Evolutionary conservation across 2,888 invertebrate species (phyloP).

Genomic region (Polydrusus tereticollis): DNA sequence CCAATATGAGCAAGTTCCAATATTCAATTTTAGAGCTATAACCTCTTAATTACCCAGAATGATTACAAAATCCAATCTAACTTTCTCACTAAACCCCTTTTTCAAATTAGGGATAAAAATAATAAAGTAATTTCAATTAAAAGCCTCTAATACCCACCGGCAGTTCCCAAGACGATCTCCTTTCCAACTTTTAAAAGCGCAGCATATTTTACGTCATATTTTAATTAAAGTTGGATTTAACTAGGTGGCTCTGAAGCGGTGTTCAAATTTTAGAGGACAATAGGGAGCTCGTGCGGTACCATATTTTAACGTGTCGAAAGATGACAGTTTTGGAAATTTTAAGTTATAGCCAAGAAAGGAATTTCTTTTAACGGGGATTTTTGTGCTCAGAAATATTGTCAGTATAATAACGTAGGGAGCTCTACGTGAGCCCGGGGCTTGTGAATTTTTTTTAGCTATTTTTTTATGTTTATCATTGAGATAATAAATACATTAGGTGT

Average conservation of each 20-base stretch:
- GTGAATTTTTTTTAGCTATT: neutral
- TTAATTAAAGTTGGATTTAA: conserved; percentile 58
- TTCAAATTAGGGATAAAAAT: conserved; percentile 39
- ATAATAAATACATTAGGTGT: too few relatives aligned
- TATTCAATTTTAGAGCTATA: conserved; percentile 16
- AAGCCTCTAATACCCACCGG: conserved; percentile 33
- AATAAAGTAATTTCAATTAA: conserved; percentile 47
- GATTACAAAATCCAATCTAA: conserved; percentile 36
- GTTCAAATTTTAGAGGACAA: conserved; percentile 22
- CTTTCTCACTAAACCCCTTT: conserved; percentile 33
- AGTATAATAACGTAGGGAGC: too few relatives aligned
- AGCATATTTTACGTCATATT: conserved; percentile 57
- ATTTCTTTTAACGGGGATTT: too few relatives aligned
- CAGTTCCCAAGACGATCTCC: conserved; percentile 35
- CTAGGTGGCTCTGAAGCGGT: conserved; percentile 43
- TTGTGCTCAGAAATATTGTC: too few relatives aligned
- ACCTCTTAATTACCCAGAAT: conserved; percentile 33
- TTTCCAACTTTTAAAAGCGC: conserved; percentile 43
- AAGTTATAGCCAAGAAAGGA: too few relatives aligned
- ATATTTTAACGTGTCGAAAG: neutral
- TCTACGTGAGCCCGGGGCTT: too few relatives aligned
- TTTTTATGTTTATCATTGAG: too few relatives aligned
- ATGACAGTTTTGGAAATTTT: too few relatives aligned
- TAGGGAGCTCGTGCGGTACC: neutral
- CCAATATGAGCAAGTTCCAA: too few relatives aligned